A percentile compares a stretch with the other conserved stretches of the same genome.
These are phyloP conservation scores for Meteorus cinctellus DNA, from an alignment of 2,888 invertebrate species.

Conservation along the genomic window DNA sequence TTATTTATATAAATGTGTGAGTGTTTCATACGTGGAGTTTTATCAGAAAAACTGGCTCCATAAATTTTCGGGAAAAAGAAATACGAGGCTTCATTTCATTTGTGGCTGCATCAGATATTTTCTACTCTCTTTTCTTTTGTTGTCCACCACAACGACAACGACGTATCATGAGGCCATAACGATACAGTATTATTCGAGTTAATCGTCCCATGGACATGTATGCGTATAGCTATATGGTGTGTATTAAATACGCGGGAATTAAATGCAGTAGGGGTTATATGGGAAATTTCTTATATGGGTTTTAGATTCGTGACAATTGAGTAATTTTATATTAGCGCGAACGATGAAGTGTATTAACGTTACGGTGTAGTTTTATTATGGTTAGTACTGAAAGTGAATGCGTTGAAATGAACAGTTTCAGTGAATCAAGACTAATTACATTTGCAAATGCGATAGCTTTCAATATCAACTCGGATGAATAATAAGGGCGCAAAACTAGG, in stretches of 20 bases:
- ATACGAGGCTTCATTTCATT: conserved; percentile 34
- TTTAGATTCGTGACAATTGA: too few relatives aligned
- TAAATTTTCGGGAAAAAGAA: conserved; percentile 55
- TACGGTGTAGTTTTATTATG: too few relatives aligned
- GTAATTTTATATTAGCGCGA: too few relatives aligned
- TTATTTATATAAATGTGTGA: conserved; percentile 1
- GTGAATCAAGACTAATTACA: too few relatives aligned
- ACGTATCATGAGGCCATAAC: conserved; percentile 22
- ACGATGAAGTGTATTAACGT: too few relatives aligned
- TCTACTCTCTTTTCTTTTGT: conserved; percentile 26
- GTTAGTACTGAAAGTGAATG: too few relatives aligned
- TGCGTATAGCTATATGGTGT: neutral
- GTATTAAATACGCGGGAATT: neutral
- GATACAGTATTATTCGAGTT: conserved; percentile 27
- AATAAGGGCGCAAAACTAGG: too few relatives aligned
- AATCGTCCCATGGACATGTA: conserved; percentile 23
- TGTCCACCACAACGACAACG: conserved; percentile 41
- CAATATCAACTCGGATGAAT: too few relatives aligned
- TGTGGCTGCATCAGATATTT: neutral
- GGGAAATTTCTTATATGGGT: too few relatives aligned
- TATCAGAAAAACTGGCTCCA: conserved; percentile 53
- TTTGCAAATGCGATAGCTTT: too few relatives aligned
- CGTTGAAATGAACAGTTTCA: too few relatives aligned
- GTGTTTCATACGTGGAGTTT: neutral
- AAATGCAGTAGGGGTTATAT: neutral